A percentile compares a stretch with the other conserved stretches of the same genome.
Evolutionary conservation across 2,797 vertebrate genomes (phyloP).

Genomic region (Anguilla marmorata): DNA sequence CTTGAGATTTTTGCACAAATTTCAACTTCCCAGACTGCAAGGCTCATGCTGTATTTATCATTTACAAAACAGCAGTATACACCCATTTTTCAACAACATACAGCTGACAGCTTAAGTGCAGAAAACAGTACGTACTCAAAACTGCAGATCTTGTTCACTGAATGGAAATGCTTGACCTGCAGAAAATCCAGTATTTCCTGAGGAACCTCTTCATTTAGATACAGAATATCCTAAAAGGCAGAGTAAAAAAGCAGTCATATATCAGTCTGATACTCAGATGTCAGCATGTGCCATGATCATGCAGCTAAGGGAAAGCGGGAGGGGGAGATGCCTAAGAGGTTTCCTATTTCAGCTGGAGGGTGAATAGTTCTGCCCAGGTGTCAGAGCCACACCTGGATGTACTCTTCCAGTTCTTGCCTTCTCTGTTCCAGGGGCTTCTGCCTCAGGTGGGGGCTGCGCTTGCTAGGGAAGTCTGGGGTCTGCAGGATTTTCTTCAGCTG

Average conservation of each 20-base stretch:
- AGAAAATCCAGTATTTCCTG: constrained; percentile 78
- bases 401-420: constrained; percentile 84
- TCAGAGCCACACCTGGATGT: constrained; percentile 72
- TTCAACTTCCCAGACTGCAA: background rate
- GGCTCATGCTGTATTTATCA: background rate
- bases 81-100: background rate
- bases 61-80: background rate
- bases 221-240: constrained; percentile 64
- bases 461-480: constrained; percentile 86
- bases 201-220: constrained; percentile 70
- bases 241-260: constrained; percentile 6
- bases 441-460: constrained; percentile 83
- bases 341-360: constrained; percentile 6
- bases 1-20: background rate
- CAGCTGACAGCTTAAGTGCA: background rate
- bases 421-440: constrained; percentile 85
- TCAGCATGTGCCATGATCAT: background rate
- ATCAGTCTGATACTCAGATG: background rate
- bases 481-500: constrained; percentile 88
- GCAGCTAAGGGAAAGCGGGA: background rate
- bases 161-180: constrained; percentile 74
- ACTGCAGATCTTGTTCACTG: constrained; percentile 66
- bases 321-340: background rate
- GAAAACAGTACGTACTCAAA: constrained; percentile 64
- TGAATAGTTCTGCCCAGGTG: background rate